Evolutionary conservation across 2,888 invertebrate species (phyloP).

Genomic region (Agapostemon virescens): DNA sequence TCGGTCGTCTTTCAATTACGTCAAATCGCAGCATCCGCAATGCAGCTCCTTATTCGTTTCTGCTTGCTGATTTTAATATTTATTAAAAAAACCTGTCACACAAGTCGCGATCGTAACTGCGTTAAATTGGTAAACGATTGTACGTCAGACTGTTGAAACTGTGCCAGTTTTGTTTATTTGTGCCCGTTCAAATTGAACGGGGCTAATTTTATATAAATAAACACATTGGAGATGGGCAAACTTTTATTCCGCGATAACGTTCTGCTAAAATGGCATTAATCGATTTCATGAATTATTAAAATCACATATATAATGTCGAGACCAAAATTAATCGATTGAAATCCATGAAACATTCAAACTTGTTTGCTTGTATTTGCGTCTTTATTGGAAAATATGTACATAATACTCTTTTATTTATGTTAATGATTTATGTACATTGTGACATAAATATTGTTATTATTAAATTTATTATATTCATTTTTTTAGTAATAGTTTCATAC

Average conservation of each 20-base stretch:
- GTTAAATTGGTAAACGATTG: not conserved
- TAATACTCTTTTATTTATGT: not conserved
- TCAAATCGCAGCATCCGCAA: constrained; percentile 35
- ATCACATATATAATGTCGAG: no score
- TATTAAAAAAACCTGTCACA: not conserved
- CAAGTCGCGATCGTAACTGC: not conserved
- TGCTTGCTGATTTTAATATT: not conserved
- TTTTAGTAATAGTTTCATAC: not conserved
- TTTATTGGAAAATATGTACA: not conserved
- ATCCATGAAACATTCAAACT: not conserved
- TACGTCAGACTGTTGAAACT: not conserved
- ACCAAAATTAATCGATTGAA: not conserved
- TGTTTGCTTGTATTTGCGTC: not conserved
- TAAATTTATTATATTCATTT: not conserved
- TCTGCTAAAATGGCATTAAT: not conserved
- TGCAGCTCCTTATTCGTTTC: not conserved
- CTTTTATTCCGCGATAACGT: not conserved
- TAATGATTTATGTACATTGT: no score
- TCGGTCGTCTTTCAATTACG: constrained; percentile 28
- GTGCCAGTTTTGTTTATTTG: not conserved
- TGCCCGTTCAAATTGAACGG: not conserved
- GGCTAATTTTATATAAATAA: not conserved
- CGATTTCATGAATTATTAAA: not conserved
- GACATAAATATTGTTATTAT: no score
- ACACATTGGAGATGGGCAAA: not conserved